Evolutionary conservation across 2,113 vertebrate genomes (phyloP).

Genomic region (Prionailurus bengalensis): DNA sequence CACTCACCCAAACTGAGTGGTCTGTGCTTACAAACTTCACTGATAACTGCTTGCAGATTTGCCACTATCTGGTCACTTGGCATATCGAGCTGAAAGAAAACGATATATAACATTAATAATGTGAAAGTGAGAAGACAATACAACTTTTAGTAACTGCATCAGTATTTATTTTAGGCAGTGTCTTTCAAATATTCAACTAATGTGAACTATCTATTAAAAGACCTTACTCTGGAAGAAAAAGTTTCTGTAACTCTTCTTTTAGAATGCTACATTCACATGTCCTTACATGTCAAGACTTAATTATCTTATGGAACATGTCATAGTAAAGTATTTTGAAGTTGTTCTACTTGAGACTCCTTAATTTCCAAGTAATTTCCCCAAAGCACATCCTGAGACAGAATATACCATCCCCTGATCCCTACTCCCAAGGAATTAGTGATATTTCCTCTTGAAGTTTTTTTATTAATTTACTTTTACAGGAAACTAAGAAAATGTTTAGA

Average conservation of each 20-base stretch:
- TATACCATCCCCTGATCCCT: background rate
- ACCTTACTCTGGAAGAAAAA: background rate
- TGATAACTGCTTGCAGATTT: conserved; percentile 91
- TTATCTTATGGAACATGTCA: conserved; percentile 13
- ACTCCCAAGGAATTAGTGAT: background rate
- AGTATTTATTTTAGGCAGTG: background rate
- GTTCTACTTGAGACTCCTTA: conserved; percentile 16
- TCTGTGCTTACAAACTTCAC: conserved; percentile 91
- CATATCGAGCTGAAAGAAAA: conserved; percentile 93
- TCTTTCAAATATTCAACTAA: conserved; percentile 58
- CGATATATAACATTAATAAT: conserved; percentile 20
- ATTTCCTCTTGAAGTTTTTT: conserved; percentile 38
- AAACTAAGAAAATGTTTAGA: conserved; percentile 46
- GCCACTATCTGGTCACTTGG: conserved; percentile 90
- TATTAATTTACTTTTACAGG: background rate
- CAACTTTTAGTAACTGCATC: background rate
- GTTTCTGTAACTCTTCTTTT: background rate
- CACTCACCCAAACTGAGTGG: conserved; percentile 89
- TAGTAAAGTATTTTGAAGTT: conserved; percentile 22
- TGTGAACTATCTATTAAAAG: background rate
- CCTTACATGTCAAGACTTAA: conserved; percentile 31
- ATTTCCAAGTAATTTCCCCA: conserved; percentile 58
- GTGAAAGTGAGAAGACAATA: background rate
- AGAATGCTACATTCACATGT: background rate
- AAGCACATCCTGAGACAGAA: background rate